These are phyloP conservation scores for Drosophila imparisetae DNA, from an alignment of 2,888 invertebrate genomes.

Conservation along the genomic window DNA sequence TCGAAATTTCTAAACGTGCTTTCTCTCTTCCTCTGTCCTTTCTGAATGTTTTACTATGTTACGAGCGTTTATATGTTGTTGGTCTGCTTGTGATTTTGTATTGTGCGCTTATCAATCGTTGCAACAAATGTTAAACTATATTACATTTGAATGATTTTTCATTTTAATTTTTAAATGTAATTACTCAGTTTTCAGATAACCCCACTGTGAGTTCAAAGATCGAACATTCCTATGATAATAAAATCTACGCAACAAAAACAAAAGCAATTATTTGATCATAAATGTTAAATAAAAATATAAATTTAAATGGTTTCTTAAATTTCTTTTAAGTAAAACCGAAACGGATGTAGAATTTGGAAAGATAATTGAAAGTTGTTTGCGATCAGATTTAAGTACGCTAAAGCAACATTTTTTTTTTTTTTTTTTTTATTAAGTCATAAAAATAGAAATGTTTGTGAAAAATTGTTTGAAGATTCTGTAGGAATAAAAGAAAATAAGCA, in stretches of 20 bases:
- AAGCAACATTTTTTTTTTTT: not conserved
- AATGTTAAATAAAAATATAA: not conserved
- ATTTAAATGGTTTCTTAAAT: no score
- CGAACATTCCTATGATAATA: not conserved
- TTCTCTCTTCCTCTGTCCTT: not conserved
- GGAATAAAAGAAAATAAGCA: slow-evolving; percentile 23
- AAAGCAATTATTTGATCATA: not conserved
- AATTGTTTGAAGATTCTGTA: slow-evolving; percentile 28
- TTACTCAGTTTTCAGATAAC: not conserved
- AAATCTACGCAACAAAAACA: not conserved
- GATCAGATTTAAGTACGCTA: no score
- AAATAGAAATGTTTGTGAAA: slow-evolving; percentile 1
- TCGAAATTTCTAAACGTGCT: not conserved
- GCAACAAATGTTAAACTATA: not conserved
- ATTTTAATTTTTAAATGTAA: not conserved
- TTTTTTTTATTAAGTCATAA: not conserved
- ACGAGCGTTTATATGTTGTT: no score
- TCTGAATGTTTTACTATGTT: not conserved
- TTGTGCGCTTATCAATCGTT: not conserved
- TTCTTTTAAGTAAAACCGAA: not conserved
- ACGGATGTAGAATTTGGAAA: not conserved
- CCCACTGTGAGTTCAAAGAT: not conserved
- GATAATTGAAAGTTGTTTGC: not conserved
- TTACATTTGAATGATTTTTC: not conserved
- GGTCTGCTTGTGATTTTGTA: no score